Evolutionary conservation across 2,888 invertebrate genomes (phyloP), one percentile per base, ranked within the genome.

Genomic region (Cheilosia scutellata): DNA sequence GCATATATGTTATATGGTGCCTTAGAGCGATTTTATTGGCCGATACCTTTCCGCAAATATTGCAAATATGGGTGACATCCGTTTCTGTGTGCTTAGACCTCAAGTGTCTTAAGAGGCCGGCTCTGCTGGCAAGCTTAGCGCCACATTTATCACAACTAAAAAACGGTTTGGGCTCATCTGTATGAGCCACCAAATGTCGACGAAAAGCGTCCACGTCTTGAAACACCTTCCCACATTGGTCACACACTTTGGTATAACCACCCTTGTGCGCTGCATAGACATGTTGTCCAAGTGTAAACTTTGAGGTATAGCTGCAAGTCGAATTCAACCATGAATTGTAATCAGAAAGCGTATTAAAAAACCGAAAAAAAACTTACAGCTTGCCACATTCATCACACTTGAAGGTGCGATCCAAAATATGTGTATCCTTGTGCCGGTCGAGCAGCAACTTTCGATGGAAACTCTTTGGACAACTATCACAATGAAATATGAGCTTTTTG

Each of bases 321-420:
- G 60, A 33, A 58, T 2, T 27, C 9, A 7, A 47, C 16, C 5
- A 27, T 49, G 2, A 49, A 11, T 3, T 49, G 11, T 4, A 29
- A 51, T 2, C 5, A 25, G 20, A 13, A 7, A 27, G 11, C 13
- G 5, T 27, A 25, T 11, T 1, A 4, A 27, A 16, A 2, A 16
- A 7, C 5, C 0, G 4, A 33, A 9, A 37, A 37, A 25, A 77
- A 57, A 82, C 88, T 88, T 75, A 91, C 91, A 88, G 88, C 68
- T 91, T 91, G 6, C 88, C 89, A 78, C 92, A 92, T 60, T 84
- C 82, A 0, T 87, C 79, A 20, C 91, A 91, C 76, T 91, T 90
- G 42, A 33, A 87, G 87, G 44, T 88, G 76, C 5, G 75, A 29
- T 83, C 5, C 86, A 68, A 29, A 13, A 60, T 88, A 89, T 0